Percentiles rank a stretch among this genome's conserved stretches.
These are phyloP conservation scores for Campylomormyrus tamandua DNA, from an alignment of 2,113 vertebrate genomes.

Conservation along the genomic window DNA sequence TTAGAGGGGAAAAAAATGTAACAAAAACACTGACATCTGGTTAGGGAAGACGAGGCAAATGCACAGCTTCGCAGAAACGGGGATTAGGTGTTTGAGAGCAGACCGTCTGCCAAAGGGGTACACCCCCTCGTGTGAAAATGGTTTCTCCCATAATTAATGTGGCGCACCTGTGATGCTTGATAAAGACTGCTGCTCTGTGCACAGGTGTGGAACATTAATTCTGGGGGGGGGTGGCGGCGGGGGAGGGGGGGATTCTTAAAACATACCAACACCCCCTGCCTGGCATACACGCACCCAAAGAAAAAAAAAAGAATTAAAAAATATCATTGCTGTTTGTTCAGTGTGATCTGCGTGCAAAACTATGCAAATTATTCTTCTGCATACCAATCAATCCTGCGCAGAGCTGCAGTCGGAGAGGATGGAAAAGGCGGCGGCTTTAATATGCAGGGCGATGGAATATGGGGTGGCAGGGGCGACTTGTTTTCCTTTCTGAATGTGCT, in stretches of 20 bases:
- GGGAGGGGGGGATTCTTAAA: conserved; percentile 32
- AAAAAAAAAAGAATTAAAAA: conserved; percentile 25
- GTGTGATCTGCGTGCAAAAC: conserved; percentile 55
- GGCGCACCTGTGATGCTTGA: conserved; percentile 73
- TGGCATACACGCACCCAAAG: conserved; percentile 32
- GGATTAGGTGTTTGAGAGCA: conserved; percentile 59
- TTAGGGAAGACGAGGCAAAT: conserved; percentile 34
- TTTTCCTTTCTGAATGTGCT: conserved; percentile 16
- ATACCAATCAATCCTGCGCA: conserved; percentile 61
- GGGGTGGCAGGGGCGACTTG: conserved; percentile 36
- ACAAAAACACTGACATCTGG: conserved; percentile 18
- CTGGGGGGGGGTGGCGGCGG: conserved; percentile 62
- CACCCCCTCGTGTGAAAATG: conserved; percentile 50
- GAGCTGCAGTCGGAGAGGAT: conserved; percentile 51
- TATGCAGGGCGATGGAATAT: conserved; percentile 33
- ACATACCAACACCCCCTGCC: conserved; percentile 21
- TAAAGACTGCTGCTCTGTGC: conserved; percentile 68
- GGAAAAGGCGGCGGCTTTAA: conserved; percentile 29
- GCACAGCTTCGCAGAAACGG: conserved; percentile 50
- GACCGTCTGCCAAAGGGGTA: conserved; percentile 56
- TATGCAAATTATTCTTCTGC: conserved; percentile 61
- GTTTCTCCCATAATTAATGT: conserved; percentile 72
- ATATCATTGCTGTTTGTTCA: conserved; percentile 39
- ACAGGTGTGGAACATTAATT: conserved; percentile 79
- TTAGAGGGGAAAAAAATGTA: not conserved